These are phyloP conservation scores for Orientallactaga bullata DNA, from an alignment of 2,113 vertebrate species.

Conservation along the genomic window DNA sequence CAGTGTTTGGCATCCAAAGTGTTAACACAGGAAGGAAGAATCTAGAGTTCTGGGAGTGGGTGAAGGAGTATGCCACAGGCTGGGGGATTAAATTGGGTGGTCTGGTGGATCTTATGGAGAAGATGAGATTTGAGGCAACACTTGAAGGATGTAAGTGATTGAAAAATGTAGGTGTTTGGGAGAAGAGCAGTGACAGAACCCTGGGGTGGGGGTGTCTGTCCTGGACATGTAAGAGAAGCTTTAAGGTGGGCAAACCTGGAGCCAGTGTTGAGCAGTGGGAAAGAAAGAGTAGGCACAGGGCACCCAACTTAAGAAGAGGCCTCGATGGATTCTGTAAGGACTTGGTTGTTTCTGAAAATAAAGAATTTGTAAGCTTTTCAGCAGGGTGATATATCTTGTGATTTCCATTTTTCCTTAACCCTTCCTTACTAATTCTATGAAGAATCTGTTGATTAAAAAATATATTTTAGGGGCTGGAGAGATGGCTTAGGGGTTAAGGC, in stretches of 20 bases:
- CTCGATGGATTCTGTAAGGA: too few species aligned
- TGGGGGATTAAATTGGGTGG: neutral
- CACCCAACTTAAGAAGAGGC: too few species aligned
- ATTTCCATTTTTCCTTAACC: too few species aligned
- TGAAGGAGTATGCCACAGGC: neutral
- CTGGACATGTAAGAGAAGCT: neutral
- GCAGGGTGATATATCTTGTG: too few species aligned
- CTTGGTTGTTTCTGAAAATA: too few species aligned
- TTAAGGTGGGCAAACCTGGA: neutral
- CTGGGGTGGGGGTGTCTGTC: neutral
- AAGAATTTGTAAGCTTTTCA: too few species aligned
- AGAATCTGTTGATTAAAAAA: too few species aligned
- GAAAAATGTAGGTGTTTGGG: neutral
- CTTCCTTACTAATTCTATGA: too few species aligned
- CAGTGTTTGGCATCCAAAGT: neutral
- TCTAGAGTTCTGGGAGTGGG: neutral
- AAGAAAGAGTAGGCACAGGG: neutral
- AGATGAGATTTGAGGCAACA: neutral
- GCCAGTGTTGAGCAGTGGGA: neutral
- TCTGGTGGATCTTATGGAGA: neutral
- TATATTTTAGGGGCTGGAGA: too few species aligned
- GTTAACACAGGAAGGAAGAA: neutral
- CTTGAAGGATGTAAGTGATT: neutral
- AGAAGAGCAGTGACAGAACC: neutral
- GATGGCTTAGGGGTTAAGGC: too few species aligned